Evolutionary conservation across 2,888 invertebrate species (phyloP).

Genomic region (Caenorhabditis uteleia): DNA sequence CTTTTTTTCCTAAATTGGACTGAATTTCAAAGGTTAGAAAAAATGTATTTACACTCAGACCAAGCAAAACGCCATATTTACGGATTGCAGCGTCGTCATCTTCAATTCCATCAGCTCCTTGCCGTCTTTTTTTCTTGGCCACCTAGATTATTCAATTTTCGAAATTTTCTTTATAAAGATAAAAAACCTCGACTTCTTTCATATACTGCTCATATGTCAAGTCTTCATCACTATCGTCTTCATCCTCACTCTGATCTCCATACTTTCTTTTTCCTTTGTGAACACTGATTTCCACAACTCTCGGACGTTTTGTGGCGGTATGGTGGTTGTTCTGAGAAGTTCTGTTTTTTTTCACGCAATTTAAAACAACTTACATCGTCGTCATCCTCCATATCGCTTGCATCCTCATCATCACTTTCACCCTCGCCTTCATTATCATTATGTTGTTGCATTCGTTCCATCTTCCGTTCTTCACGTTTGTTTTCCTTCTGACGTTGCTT

Average conservation of each 20-base stretch:
- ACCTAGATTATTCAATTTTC: not conserved
- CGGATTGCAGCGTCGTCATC: constrained; percentile 36
- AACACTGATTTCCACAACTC: constrained; percentile 29
- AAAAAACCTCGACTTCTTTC: constrained; percentile 38
- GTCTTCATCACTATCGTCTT: constrained; percentile 39
- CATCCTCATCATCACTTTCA: constrained; percentile 14
- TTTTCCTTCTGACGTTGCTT: constrained; percentile 29
- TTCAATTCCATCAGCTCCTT: constrained; percentile 17
- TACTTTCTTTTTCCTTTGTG: constrained; percentile 34
- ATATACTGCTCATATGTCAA: constrained; percentile 47
- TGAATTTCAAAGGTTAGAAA: too few relatives aligned
- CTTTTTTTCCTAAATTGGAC: constrained; percentile 32
- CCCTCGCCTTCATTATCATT: constrained; percentile 8
- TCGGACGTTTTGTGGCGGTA: not conserved
- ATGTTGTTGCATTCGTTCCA: constrained; percentile 12
- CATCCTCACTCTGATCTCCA: constrained; percentile 23
- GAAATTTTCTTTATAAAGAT: not conserved
- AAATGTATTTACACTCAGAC: constrained; percentile 10
- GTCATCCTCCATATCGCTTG: too few relatives aligned
- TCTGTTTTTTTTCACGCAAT: constrained; percentile 7
- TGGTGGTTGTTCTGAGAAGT: constrained; percentile 4
- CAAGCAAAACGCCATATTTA: constrained; percentile 31
- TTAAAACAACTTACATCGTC: too few relatives aligned
- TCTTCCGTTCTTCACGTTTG: constrained; percentile 16
- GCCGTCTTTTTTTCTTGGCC: constrained; percentile 12